Evolutionary conservation across 1,140 invertebrate genomes (phyloP), one percentile per base, ranked within the genome.

Genomic region (Lasaia peninsularis): DNA sequence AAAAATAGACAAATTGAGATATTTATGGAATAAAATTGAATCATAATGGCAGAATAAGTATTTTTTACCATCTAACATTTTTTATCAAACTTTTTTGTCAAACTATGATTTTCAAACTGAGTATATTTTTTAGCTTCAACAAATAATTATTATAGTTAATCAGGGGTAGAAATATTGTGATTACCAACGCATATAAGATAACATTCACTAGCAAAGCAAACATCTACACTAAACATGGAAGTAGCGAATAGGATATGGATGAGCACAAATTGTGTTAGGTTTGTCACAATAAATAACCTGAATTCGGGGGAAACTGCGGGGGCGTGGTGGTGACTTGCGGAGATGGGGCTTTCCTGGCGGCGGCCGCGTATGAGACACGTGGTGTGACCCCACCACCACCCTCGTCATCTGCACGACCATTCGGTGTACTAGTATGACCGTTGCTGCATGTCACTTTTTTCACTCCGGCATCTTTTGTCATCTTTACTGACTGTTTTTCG

Each of bases 311-410:
- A 63, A 79, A 81, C 62, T 76, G 76, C 58, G 74, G 66, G 34
- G 74, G 68, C 32, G 69, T 68, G 60, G 65, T 78, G 62, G 70
- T 78, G 56, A 65, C 62, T 34, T 74, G 76, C 54, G 80, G 79
- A 35, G 85, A 82, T 34, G 72, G 62, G n/a, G 80, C 77, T 65
- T 86, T 88, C 52, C 80, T 75, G 49, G 86, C 82, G 12, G 85
- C 85, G 34, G 85, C 85, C 28, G 85, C 85, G 57, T 88, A 88
- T 9, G 86, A 88, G 28, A 80, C 86, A 55, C 80, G 78, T 50
- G 84, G 75, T 20, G 49, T 63, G 50, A 49, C 71, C 33, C 66
- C 73, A 61, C 85, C 85, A 54, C 82, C 82, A 31, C 85, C 83
- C 53, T 86, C 82, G 63, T 86, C 86, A 62, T 86, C 83, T 1